A percentile compares a stretch with the other conserved stretches of the same genome.
Evolutionary conservation across 2,797 vertebrate genomes (phyloP).

Genomic region (Halcyon chelicuti): DNA sequence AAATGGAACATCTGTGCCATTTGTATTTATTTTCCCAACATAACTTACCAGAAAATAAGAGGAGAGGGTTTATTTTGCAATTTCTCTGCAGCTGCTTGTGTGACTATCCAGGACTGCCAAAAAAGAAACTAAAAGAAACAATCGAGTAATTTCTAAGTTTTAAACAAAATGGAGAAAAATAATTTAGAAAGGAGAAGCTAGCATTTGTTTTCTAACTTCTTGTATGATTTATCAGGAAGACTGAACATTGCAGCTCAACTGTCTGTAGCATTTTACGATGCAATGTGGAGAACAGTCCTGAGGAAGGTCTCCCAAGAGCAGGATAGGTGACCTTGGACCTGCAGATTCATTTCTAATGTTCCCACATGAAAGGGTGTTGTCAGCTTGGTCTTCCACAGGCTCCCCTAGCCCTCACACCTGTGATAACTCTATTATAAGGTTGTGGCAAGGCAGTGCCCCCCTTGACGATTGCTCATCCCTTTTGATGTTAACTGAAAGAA

Average conservation of each 20-base stretch:
- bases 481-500: constrained; percentile 56
- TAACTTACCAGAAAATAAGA: constrained; percentile 61
- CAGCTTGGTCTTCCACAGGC: background rate
- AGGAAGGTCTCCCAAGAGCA: background rate
- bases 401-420: constrained; percentile 26
- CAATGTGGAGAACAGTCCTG: background rate
- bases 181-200: constrained; percentile 26
- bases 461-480: constrained; percentile 39
- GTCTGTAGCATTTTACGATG: background rate
- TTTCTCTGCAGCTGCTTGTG: constrained; percentile 53
- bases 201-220: constrained; percentile 32
- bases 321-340: constrained; percentile 19
- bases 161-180: constrained; percentile 63
- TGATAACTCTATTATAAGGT: constrained; percentile 57
- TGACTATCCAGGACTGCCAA: constrained; percentile 4
- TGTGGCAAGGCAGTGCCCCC: constrained; percentile 5
- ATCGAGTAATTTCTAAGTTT: constrained; percentile 44
- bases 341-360: constrained; percentile 11
- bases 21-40: constrained; percentile 71
- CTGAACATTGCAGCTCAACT: background rate
- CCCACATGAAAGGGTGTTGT: constrained; percentile 32
- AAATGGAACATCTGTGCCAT: constrained; percentile 46
- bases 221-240: background rate
- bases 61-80: constrained; percentile 38
- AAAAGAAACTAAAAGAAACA: constrained; percentile 57